phyloP scores from a whole-genome alignment of 2,113 vertebrate species.

The Numida meleagris region DNA sequence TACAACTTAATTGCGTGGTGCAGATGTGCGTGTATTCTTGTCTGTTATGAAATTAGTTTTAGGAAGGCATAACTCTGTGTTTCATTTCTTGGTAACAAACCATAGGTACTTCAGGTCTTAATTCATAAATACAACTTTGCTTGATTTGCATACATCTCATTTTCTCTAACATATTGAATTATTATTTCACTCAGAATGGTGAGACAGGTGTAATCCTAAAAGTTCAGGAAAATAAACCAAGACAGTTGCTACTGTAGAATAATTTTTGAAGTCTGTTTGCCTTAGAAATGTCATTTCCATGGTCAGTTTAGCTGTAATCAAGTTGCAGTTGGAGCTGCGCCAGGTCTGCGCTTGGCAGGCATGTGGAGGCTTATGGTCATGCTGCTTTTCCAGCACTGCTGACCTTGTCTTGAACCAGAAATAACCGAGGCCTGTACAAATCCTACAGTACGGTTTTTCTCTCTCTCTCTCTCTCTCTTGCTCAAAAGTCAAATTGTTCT shows the following conservation, averaged over 20 bases:
- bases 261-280: not conserved
- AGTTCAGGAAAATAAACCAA: not conserved
- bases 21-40: not conserved
- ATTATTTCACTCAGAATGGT: not conserved
- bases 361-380: not conserved
- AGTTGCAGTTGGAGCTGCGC: not conserved
- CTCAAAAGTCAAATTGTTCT: constrained; percentile 6
- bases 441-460: not conserved
- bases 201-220: not conserved
- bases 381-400: not conserved
- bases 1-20: not conserved
- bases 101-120: not conserved
- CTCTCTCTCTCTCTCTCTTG: not conserved
- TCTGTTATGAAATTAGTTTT: not conserved
- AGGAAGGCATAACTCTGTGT: not conserved
- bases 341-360: constrained; percentile 10
- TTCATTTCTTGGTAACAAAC: not conserved
- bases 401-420: constrained; percentile 55
- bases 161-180: not conserved
- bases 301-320: not conserved
- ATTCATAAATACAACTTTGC: not conserved
- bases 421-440: not conserved
- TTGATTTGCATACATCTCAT: not conserved
- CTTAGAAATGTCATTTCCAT: not conserved
- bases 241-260: not conserved